Base-by-base conservation (phyloP, 2,113 vertebrate genomes). In the Tonatia bakeri region DNA sequence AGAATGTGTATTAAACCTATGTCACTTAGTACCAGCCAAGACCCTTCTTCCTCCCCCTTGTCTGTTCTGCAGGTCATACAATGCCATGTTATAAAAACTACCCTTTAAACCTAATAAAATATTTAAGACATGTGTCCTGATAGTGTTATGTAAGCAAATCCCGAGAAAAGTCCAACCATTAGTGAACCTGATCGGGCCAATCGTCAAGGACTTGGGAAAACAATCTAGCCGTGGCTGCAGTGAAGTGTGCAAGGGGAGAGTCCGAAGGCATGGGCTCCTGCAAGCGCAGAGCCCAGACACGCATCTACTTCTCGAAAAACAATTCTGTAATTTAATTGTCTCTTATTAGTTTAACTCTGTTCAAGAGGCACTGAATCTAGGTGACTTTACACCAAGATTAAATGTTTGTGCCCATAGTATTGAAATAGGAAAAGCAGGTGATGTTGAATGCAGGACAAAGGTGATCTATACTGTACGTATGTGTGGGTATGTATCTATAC, bases 91-190 rank as follows among this genome's bases (percentile, higher is more conserved):
- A 97, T 76, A 88, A 98, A 98, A 98, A 91, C 82, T 96, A 97
- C 97, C 97, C 98, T 73, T 52, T 7, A 28, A 97, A 96, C 92
- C 97, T 98, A 94, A 98, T 98, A 97, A 98, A 98, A 98, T 98
- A 98, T 98, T 98, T 97, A 98, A 98, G 92, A 95, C 4, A 0
- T 0, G 2, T 97, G 97, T 97, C 97, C 98, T 97, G 97, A 98
- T 97, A 97, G 91, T 96, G 97, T 97, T 96, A 96, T 95, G 98
- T 97, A 98, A 98, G 98, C 98, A 98, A 98, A 98, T 97, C 97
- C 97, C 96, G 96, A 8, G 38, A 64, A 69, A 97, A 86, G 94
- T 73, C 83, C 1, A 0, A 81, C 94, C 96, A 97, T 98, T 97
- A 98, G 97, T 96, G 97, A 98, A 97, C 96, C 96, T 77, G 96